Evolutionary conservation across 2,888 invertebrate genomes (phyloP).

Genomic region (Hypomecis punctinalis): DNA sequence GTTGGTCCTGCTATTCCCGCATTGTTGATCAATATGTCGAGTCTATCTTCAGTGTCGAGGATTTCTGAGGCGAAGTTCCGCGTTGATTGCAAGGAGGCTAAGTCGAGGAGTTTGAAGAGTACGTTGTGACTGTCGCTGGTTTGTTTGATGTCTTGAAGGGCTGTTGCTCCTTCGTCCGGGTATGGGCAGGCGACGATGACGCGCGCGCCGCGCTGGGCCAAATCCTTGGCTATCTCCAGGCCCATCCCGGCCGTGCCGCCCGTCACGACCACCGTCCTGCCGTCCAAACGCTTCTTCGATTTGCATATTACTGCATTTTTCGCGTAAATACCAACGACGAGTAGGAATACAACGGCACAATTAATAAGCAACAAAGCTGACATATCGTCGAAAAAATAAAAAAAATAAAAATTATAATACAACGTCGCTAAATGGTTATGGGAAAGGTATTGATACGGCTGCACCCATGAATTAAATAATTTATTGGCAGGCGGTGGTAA

Average conservation of each 20-base stretch:
- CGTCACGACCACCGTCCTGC: conserved; percentile 61
- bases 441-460: too few relatives aligned
- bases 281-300: conserved; percentile 52
- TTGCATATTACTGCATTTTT: conserved; percentile 44
- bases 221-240: conserved; percentile 61
- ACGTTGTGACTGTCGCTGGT: conserved; percentile 87
- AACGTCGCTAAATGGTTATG: too few relatives aligned
- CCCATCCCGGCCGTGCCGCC: conserved; percentile 72
- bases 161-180: conserved; percentile 57
- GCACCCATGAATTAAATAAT: too few relatives aligned
- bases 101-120: conserved; percentile 88
- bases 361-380: not conserved
- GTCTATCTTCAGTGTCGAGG: conserved; percentile 86
- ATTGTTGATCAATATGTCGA: conserved; percentile 94
- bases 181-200: conserved; percentile 69
- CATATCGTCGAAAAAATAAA: not conserved
- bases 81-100: conserved; percentile 89
- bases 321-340: conserved; percentile 15
- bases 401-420: too few relatives aligned
- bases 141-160: conserved; percentile 84
- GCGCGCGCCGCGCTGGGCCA: conserved; percentile 62
- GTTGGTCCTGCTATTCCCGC: conserved; percentile 89
- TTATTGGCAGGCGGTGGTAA: too few relatives aligned
- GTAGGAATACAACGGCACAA: not conserved
- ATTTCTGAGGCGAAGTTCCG: conserved; percentile 91